Base-by-base conservation (phyloP, 2,888 invertebrate genomes). In the Macrophya alboannulata region DNA sequence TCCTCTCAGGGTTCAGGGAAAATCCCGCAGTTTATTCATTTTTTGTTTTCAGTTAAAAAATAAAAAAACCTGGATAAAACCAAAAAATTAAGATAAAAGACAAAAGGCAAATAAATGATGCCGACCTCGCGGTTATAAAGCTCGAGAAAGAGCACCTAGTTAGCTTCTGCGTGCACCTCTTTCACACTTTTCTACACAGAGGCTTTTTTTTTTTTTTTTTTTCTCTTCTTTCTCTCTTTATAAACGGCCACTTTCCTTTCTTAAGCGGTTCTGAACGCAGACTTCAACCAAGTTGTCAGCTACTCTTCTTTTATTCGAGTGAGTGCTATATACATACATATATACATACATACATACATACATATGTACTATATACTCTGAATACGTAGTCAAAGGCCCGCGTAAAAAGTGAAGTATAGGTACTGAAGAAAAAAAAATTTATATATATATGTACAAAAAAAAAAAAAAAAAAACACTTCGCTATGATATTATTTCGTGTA, bases 211-310 rank as follows among this genome's bases (percentile, higher is more conserved):
- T 21, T 25, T 21, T 21, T 25, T 21, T 21, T 25, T 62, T 9
- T 10, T 62, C 21, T 9, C 6, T 0, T 62, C 25, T 55, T 62
- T 25, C 21, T 25, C 17, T 25, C 12, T 9, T 25, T 17, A 55
- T 25, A 62, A 62, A 62, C 62, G 62, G 62, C 62, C 62, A 62
- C 62, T 62, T 62, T 25, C 62, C 12, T 62, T 62, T 62, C 62
- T 62, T 62, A 12, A 62, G 25, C 62, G 62, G 10, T 62, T 62
- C 25, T 62, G 62, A 62, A 62, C 62, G 21, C 25, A 62, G 25
- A 25, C 62, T 62, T 25, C 21, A 62, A 62, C 62, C 21, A 25
- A 62, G 62, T 62, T 62, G 62, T 25, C 62, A 25, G 62, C 62
- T 25, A 62, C 25, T 62, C 25, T 62, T 62, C 62, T 62, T 62